Evolutionary conservation across 64 coral and sea anemone species (phyloP).

Genomic region (Dendronephthya gigantea): DNA sequence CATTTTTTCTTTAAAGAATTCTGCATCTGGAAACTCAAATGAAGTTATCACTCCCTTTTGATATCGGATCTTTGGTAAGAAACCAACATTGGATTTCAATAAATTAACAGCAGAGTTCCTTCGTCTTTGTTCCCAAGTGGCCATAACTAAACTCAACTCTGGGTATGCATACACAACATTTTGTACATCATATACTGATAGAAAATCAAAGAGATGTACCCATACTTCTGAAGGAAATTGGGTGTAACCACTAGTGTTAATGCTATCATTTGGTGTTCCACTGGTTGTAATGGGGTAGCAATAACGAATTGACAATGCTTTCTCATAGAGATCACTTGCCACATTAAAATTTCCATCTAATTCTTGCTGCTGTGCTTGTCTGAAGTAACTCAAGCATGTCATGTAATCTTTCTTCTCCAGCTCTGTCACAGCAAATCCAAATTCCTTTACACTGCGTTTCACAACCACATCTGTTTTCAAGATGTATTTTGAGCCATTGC

Average conservation of each 20-base stretch:
- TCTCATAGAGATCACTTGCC: neutral
- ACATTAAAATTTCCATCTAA: neutral
- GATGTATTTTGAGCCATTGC: neutral
- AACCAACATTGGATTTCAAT: neutral
- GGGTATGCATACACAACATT: neutral
- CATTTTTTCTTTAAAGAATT: neutral
- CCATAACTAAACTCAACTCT: neutral
- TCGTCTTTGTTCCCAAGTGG: neutral
- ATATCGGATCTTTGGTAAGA: neutral
- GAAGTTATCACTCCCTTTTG: neutral
- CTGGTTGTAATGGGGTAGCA: neutral
- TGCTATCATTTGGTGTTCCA: neutral
- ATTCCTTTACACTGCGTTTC: neutral
- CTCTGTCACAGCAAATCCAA: neutral
- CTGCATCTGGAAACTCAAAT: constrained; percentile 3
- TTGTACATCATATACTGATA: neutral
- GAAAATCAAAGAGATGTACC: neutral
- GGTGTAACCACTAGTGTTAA: neutral
- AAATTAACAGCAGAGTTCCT: neutral
- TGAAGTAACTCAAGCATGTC: neutral
- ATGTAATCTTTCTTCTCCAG: neutral
- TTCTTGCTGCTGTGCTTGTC: neutral
- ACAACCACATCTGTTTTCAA: constrained; percentile 12
- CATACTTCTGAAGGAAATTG: neutral
- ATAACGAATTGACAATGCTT: constrained; percentile 10